phyloP scores from a whole-genome alignment of 2,113 vertebrate species.

The Hymenochirus boettgeri region DNA sequence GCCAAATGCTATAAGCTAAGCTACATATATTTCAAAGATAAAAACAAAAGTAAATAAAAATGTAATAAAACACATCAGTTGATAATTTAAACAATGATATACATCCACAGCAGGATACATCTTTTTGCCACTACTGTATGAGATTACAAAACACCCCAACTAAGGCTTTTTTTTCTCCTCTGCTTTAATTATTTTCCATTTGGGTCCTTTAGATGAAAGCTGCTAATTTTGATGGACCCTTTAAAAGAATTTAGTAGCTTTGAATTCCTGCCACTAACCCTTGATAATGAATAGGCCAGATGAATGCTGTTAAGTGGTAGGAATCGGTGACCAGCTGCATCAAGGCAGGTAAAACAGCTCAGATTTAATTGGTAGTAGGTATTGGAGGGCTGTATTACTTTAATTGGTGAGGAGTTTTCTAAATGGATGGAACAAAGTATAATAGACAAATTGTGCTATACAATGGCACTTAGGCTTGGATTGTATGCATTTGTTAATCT shows the following conservation, averaged over 20 bases:
- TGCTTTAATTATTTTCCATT: slow-evolving; percentile 68
- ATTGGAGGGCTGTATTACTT: slow-evolving; percentile 98
- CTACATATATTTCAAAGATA: no score
- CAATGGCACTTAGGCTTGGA: slow-evolving; percentile 96
- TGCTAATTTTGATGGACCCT: slow-evolving; percentile 72
- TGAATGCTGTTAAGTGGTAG: slow-evolving; percentile 85
- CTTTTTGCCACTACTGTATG: no score
- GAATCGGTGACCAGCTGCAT: slow-evolving; percentile 86
- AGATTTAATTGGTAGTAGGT: slow-evolving; percentile 99
- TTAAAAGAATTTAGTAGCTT: slow-evolving; percentile 67
- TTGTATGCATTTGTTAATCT: slow-evolving; percentile 99
- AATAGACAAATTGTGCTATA: slow-evolving; percentile 98
- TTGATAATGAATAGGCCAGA: slow-evolving; percentile 94
- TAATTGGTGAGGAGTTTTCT: slow-evolving; percentile 94
- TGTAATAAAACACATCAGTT: no score
- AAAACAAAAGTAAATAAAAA: no score
- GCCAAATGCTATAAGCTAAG: no score
- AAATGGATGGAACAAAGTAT: slow-evolving; percentile 98
- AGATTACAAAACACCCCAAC: background rate
- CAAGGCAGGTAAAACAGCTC: slow-evolving; percentile 95
- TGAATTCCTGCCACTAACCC: slow-evolving; percentile 92
- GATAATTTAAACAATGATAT: no score
- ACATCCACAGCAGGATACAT: no score
- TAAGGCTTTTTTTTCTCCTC: slow-evolving; percentile 48
- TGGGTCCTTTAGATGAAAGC: slow-evolving; percentile 65